Base-by-base conservation (phyloP, 2,888 invertebrate species). In the Acleris emargana region DNA sequence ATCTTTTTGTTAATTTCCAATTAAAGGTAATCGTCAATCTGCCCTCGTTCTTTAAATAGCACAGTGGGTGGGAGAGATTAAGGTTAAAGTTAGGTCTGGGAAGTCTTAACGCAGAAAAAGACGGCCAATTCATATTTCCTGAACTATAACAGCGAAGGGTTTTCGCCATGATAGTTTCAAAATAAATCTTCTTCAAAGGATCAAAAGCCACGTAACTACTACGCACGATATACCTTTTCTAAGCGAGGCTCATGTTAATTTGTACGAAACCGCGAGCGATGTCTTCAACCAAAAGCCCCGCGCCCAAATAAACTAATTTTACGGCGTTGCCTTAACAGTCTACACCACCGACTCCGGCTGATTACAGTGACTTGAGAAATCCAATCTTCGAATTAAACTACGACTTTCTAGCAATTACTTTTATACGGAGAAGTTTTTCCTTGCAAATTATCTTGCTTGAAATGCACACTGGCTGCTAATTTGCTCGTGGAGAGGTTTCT, bases 331-430 rank as follows among this genome's bases (percentile, higher is more conserved):
- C 51, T 49, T 51, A 42, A 57, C 42, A 43, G 62, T 62, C 54
- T 45, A 4, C 47, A 22, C 49, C 53, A 20, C 45, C 25, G 38
- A 54, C 58, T 28, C 25, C 52, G 47, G 58, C 18, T 51, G 51
- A 49, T 61, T 58, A 59, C 49, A 59, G 50, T 47, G 55, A 55
- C 63, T 63, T 61, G 69, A 73, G 75, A 77, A 77, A 77, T 68
- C 67, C 67, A 70, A 73, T 72, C 71, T 68, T 69, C 70, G 71
- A 76, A 75, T 77, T 69, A 69, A 68, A 72, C 60, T 69, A 69
- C 43, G 52, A 69, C 76, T 78, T 79, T 79, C 80, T 71, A 75
- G 67, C 70, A 76, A 78, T 78, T 76, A 77, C 74, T 73, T 67
- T 73, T 67, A 70, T 28, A 60, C 57, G 62, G 66, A 72, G 70